These are phyloP conservation scores for Tricholaema leucomelas DNA, from an alignment of 2,113 vertebrate species.

Conservation along the genomic window DNA sequence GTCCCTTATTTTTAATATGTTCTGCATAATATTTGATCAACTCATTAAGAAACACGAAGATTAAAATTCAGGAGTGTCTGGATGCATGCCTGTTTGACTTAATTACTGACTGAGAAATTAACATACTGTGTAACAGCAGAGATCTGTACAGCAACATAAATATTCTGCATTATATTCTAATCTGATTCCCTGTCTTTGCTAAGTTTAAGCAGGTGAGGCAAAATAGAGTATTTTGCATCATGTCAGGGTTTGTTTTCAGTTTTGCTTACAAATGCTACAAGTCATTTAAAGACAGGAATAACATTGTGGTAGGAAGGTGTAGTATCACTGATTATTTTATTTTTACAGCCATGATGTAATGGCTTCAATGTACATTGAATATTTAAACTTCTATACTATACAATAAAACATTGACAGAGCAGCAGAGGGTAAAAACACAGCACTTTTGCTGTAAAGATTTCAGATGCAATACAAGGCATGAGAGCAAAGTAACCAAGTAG, in stretches of 20 bases:
- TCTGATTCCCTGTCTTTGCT: neutral
- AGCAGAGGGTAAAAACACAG: slow-evolving; percentile 8
- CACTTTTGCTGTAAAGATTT: slow-evolving; percentile 22
- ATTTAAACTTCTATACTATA: neutral
- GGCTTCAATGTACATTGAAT: neutral
- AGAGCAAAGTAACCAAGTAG: slow-evolving; percentile 6
- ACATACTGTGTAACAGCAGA: neutral
- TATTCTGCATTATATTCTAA: neutral
- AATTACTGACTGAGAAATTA: slow-evolving; percentile 38
- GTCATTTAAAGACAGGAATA: neutral
- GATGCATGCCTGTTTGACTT: slow-evolving; percentile 22
- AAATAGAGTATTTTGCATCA: neutral
- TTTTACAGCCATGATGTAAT: neutral
- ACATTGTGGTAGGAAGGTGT: neutral
- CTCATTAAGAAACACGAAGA: slow-evolving; percentile 42
- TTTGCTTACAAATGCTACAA: neutral
- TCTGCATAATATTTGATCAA: slow-evolving; percentile 25
- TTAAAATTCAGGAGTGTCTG: slow-evolving; percentile 53
- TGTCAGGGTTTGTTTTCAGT: neutral
- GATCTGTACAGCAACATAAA: neutral
- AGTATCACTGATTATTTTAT: neutral
- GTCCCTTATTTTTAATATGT: slow-evolving; percentile 17
- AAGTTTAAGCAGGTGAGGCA: neutral
- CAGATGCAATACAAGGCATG: neutral
- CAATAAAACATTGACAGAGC: neutral